Base-by-base conservation (phyloP, 2,113 vertebrate species). In the Megaceryle maxima region DNA sequence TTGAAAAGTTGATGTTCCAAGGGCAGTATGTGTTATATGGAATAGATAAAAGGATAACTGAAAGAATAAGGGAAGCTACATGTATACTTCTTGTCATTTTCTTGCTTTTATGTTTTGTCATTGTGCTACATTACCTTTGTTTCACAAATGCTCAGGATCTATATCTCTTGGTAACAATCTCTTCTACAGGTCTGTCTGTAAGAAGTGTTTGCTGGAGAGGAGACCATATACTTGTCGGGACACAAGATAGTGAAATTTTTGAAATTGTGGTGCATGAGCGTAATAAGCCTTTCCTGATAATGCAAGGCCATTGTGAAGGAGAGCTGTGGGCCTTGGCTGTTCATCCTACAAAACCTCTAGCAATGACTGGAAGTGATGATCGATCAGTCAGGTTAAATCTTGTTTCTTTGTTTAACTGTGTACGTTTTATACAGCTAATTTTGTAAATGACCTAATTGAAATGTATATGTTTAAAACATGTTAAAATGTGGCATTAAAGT, bases 281-380 rank as follows among this genome's bases (percentile, higher is more conserved):
- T 96, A 99, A 98, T 97, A 99, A 99, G 95, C 99, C 99, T 97
- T 99, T 99, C 97, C 98, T 99, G 80, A 99, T 99, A 95, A 99
- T 99, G 99, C 99, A 99, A 98, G 99, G 99, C 68, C 99, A 99
- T 96, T 99, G 99, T 90, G 99, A 99, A 97, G 99, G 99, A 4
- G 99, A 99, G 96, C 98, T 99, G 17, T 99, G 99, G 99, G 99
- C 99, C n/a, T 97, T 99, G 91, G 99, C 99, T 41, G 98, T 99
- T 72, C 99, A 99, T 96, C 99, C 99, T 67, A 99, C 99, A 67
- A 99, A 99, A 94, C 99, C 99, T 11, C 97, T 99, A 91, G 99
- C 99, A 31, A 99, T 99, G 98, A 99, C 99, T 15, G 99, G 99
- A 93, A 99, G 99, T 13, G 99, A 99, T 48, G 99, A 99, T 95